Percentiles rank a stretch among this genome's conserved stretches.
Conservation (phyloP, 2,888 invertebrate species). For the Parnassius apollo region DNA sequence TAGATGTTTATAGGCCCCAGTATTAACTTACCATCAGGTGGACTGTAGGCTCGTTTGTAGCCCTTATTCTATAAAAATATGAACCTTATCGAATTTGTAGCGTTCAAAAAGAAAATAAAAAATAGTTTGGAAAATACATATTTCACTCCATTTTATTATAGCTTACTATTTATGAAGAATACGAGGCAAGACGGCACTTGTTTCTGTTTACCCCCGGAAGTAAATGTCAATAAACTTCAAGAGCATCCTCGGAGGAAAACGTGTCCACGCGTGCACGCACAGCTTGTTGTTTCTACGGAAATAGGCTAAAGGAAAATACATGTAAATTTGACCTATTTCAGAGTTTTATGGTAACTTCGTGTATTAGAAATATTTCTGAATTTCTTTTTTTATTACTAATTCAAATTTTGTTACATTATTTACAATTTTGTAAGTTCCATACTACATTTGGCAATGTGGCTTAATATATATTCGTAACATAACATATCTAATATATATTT, state of each 20-base stretch:
- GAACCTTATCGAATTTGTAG: too few relatives aligned
- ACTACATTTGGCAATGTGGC: too few relatives aligned
- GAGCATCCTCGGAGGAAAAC: slow-evolving; percentile 60
- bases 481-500: too few relatives aligned
- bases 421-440: too few relatives aligned
- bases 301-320: slow-evolving; percentile 45
- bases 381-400: not conserved
- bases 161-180: slow-evolving; percentile 40
- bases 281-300: slow-evolving; percentile 53
- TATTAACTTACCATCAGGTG: too few relatives aligned
- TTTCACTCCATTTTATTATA: slow-evolving; percentile 20
- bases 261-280: slow-evolving; percentile 54
- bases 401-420: too few relatives aligned
- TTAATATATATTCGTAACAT: too few relatives aligned
- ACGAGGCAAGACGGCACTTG: slow-evolving; percentile 56
- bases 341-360: slow-evolving; percentile 21
- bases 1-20: too few relatives aligned
- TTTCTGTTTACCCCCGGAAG: slow-evolving; percentile 72
- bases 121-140: slow-evolving; percentile 5
- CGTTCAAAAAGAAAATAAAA: not conserved
- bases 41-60: too few relatives aligned
- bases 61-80: too few relatives aligned
- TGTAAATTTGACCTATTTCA: slow-evolving; percentile 32
- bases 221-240: slow-evolving; percentile 79
- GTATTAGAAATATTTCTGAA: not conserved